Evolutionary conservation across 2,797 vertebrate genomes (phyloP).

Genomic region (Hephaestus fuliginosus): DNA sequence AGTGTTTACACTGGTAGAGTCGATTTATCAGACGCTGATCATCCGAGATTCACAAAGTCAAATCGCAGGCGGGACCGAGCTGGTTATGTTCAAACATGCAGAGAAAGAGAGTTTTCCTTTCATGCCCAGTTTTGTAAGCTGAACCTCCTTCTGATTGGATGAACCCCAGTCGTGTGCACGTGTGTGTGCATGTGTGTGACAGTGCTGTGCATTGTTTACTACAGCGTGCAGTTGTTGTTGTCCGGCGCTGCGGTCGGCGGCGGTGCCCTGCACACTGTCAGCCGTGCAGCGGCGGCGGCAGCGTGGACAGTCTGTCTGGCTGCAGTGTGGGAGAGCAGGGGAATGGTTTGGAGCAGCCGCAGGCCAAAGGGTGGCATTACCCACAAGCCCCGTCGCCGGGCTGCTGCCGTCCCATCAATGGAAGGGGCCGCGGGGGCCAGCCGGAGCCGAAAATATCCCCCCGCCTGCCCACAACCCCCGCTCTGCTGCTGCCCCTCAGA

Average conservation of each 20-base stretch:
- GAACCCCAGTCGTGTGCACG: background rate
- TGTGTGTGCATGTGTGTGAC: slow-evolving; percentile 14
- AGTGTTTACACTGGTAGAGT: background rate
- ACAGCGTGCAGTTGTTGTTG: slow-evolving; percentile 49
- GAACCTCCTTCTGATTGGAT: background rate
- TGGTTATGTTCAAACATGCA: slow-evolving; percentile 11
- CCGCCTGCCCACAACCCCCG: slow-evolving; percentile 51
- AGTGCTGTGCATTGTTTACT: slow-evolving; percentile 53
- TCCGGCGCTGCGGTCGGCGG: slow-evolving; percentile 59
- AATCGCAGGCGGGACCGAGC: background rate
- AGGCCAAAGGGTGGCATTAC: slow-evolving; percentile 76
- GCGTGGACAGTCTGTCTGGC: slow-evolving; percentile 78
- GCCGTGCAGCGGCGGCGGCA: slow-evolving; percentile 53
- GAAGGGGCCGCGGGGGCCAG: slow-evolving; percentile 39
- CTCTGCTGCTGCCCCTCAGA: slow-evolving; percentile 51
- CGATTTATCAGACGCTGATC: background rate
- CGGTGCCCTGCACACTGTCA: slow-evolving; percentile 65
- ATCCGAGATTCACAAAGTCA: background rate
- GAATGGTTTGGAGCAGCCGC: slow-evolving; percentile 60
- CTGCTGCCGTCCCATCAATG: slow-evolving; percentile 60
- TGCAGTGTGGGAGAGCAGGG: slow-evolving; percentile 70
- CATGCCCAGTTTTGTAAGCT: slow-evolving; percentile 15
- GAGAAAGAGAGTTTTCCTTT: background rate
- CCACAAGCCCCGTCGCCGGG: slow-evolving; percentile 63
- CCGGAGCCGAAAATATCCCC: slow-evolving; percentile 68